A percentile compares a stretch with the other conserved stretches of the same genome.
Conservation (phyloP, 1,140 invertebrate species). For the Heliconius hewitsoni region DNA sequence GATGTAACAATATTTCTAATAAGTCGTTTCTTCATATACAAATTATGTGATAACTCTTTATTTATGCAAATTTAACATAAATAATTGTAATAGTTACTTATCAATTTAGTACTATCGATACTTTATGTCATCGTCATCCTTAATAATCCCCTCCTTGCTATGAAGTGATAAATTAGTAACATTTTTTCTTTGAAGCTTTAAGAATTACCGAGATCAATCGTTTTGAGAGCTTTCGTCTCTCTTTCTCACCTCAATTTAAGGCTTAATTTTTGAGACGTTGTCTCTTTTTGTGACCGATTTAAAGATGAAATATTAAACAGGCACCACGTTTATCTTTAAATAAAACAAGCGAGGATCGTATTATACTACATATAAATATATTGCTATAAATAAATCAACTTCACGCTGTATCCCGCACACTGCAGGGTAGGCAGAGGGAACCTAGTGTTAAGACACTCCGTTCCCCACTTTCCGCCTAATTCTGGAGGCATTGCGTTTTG, state of each 20-base stretch:
- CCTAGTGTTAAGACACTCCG: no score
- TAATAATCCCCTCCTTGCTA: slow-evolving; percentile 63
- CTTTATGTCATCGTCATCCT: slow-evolving; percentile 26
- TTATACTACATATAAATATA: neutral
- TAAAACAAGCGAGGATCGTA: slow-evolving; percentile 33
- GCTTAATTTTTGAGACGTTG: slow-evolving; percentile 36
- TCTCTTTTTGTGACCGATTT: slow-evolving; percentile 40
- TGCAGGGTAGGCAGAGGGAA: no score
- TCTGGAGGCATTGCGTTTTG: no score
- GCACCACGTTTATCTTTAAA: slow-evolving; percentile 36
- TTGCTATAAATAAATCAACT: neutral
- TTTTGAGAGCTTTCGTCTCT: slow-evolving; percentile 55
- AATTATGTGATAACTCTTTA: neutral
- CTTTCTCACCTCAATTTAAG: slow-evolving; percentile 40
- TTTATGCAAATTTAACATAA: neutral
- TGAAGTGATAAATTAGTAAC: slow-evolving; percentile 73
- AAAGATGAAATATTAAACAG: slow-evolving; percentile 38
- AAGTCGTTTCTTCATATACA: no score
- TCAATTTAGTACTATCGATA: neutral
- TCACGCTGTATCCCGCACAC: no score
- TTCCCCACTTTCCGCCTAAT: no score
- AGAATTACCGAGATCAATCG: slow-evolving; percentile 69
- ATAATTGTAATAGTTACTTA: neutral
- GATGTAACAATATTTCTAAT: no score
- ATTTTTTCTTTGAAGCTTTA: slow-evolving; percentile 70